phyloP scores from a whole-genome alignment of 1,140 invertebrate species.

The Belonocnema kinseyi region DNA sequence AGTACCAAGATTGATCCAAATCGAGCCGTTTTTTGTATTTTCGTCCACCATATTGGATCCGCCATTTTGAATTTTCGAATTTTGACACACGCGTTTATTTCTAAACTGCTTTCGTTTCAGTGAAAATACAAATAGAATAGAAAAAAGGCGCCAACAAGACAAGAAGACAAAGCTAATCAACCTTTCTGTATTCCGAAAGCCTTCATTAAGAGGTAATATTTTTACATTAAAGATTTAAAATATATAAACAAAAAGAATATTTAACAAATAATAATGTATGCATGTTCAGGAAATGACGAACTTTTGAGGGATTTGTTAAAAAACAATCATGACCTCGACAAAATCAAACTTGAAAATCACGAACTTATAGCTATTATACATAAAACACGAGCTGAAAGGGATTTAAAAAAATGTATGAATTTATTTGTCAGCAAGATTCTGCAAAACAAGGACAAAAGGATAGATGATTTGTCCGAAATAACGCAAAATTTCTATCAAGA shows the following conservation, averaged over 20 bases:
- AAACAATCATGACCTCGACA: slow-evolving; percentile 77
- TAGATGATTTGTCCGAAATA: slow-evolving; percentile 92
- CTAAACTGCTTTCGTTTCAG: slow-evolving; percentile 44
- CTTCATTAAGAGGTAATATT: slow-evolving; percentile 79
- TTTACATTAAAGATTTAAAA: neutral
- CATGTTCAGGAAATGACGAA: slow-evolving; percentile 69
- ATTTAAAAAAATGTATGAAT: slow-evolving; percentile 82
- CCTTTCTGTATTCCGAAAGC: slow-evolving; percentile 87
- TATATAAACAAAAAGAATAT: neutral
- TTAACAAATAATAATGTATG: slow-evolving; percentile 11
- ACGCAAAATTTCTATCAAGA: slow-evolving; percentile 94
- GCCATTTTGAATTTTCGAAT: no score
- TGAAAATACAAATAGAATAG: slow-evolving; percentile 64
- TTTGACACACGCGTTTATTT: neutral
- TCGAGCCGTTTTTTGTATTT: no score
- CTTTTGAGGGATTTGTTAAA: slow-evolving; percentile 71
- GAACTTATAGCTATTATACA: slow-evolving; percentile 64
- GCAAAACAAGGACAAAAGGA: slow-evolving; percentile 80
- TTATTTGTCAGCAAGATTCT: slow-evolving; percentile 82
- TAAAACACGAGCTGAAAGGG: slow-evolving; percentile 77
- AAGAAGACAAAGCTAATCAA: slow-evolving; percentile 88
- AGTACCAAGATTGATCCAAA: no score
- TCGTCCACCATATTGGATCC: no score
- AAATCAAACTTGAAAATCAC: slow-evolving; percentile 72
- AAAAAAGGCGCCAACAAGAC: slow-evolving; percentile 90